Percentiles rank a stretch among this genome's conserved stretches.
phyloP scores from a whole-genome alignment of 2,888 invertebrate genomes.

The Branchellion lobata region DNA sequence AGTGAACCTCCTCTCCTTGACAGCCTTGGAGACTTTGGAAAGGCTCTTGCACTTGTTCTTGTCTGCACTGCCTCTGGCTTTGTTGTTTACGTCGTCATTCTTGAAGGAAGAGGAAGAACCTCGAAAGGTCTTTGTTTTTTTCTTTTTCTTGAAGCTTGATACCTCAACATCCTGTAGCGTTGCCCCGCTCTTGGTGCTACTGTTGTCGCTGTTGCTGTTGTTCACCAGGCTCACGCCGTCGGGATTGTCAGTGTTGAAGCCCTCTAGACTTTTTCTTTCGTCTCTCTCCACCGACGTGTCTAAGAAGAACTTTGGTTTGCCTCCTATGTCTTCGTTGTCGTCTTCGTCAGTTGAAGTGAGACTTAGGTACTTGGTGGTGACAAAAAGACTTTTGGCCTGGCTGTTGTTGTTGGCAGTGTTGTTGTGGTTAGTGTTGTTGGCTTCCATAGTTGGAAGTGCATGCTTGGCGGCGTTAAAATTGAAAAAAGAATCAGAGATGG shows the following conservation, averaged over 20 bases:
- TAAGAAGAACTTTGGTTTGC: neutral
- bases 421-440: neutral
- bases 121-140: neutral
- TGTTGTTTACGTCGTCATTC: neutral
- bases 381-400: neutral
- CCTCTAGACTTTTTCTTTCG: too few species aligned
- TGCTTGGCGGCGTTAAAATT: too few species aligned
- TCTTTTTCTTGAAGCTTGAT: neutral
- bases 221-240: neutral
- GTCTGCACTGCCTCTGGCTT: neutral
- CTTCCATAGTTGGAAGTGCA: too few species aligned
- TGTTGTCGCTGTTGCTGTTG: neutral
- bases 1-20: constrained; percentile 56
- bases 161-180: neutral
- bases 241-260: neutral
- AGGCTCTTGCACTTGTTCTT: neutral
- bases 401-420: neutral
- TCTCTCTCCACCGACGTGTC: neutral
- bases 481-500: neutral
- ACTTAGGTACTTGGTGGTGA: neutral
- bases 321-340: neutral
- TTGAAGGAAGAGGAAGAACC: neutral
- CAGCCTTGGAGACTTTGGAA: neutral
- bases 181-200: neutral
- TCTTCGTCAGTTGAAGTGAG: constrained; percentile 3